Base-by-base conservation (phyloP, 2,797 vertebrate species). In the Coracias cyanogaster region DNA sequence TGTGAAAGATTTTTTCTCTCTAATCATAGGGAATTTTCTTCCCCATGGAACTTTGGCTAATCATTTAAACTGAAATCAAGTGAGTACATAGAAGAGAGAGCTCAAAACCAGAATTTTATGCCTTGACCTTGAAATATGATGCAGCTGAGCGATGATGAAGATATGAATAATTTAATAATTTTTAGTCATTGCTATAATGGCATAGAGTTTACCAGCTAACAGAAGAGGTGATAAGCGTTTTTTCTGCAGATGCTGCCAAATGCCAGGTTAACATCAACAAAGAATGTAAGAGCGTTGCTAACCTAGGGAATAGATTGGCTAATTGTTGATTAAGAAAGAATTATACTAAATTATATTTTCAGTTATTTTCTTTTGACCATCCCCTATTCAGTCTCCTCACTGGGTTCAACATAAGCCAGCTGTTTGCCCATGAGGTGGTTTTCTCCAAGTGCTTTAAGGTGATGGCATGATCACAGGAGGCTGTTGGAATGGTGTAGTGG, bases 111-210 rank as follows among this genome's bases (percentile, higher is more conserved):
- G 77, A 72, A 61, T 90, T 83, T 93, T 82, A 72, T 86, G 61
- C 52, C 73, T 89, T 92, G 65, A 79, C 88, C 66, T 91, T 96
- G 78, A 94, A 92, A 81, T 90, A n/a, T 55, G 24, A 62, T 84
- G 70, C 43, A 94, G 77, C 85, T 93, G 82, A 94, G 72, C 1
- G 4, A 82, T 86, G 88, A 82, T 81, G 82, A 94, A 87, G 52
- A 35, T 72, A 86, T 94, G 76, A 96, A 94, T 96, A 94, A 94
- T 91, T 93, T 43, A 95, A 29, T 80, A 77, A 95, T 86, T 96
- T 90, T 35, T 74, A 69, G 90, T 91, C 62, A 62, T 45, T 95
- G 80, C 82, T 91, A 69, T 77, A 81, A 88, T 69, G 54, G 57
- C 90, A 31, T 57, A 67, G 83, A 94, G 87, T 91, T 96, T 90